These are phyloP conservation scores for Tolmerus cingulatus DNA, from an alignment of 2,888 invertebrate species.

Conservation along the genomic window DNA sequence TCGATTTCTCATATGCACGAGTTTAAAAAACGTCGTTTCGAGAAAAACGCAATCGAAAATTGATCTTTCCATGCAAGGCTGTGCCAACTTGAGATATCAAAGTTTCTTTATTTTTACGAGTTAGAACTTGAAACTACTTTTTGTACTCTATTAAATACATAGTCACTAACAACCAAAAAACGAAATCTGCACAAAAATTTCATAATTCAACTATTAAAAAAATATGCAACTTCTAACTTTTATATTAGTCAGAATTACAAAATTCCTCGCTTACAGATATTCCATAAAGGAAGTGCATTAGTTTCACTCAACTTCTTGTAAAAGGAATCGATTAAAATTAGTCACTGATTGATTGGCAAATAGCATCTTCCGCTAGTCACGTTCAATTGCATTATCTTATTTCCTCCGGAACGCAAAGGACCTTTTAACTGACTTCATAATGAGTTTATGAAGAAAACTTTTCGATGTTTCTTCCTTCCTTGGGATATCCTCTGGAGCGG, in stretches of 20 bases:
- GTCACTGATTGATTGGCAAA: not conserved
- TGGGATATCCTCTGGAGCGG: not conserved
- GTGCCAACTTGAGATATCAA: too few species aligned
- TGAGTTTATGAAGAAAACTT: not conserved
- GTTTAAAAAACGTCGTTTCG: too few species aligned
- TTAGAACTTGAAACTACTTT: too few species aligned
- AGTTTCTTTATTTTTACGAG: too few species aligned
- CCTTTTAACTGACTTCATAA: not conserved
- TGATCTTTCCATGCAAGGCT: too few species aligned
- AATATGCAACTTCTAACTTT: too few species aligned
- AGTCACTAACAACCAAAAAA: too few species aligned
- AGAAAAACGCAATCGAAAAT: too few species aligned
- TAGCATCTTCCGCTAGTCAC: not conserved
- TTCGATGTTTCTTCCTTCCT: not conserved
- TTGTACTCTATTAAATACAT: too few species aligned
- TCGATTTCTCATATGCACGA: too few species aligned
- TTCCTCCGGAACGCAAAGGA: not conserved
- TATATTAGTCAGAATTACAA: not conserved
- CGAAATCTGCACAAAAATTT: too few species aligned
- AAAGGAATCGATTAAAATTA: not conserved
- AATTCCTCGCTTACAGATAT: not conserved
- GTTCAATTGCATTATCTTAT: not conserved
- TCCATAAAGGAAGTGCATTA: not conserved
- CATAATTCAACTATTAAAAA: too few species aligned
- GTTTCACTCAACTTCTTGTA: not conserved